Base-by-base conservation (phyloP, 2,888 invertebrate genomes). In the Choreutis nemorana region DNA sequence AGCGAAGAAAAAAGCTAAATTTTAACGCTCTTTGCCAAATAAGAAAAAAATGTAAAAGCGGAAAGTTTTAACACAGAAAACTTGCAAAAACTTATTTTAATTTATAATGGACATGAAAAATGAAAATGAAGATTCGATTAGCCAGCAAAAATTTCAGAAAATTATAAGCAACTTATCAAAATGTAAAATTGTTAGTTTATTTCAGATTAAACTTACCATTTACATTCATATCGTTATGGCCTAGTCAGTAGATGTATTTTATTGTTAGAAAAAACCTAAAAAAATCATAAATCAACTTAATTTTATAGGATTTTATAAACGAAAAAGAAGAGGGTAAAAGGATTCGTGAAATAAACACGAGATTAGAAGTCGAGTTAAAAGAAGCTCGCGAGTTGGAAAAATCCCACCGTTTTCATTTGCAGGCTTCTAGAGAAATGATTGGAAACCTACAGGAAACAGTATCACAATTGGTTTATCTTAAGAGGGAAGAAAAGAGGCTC, bases 361-460 rank as follows among this genome's bases (percentile, higher is more conserved):
- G 61, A 45, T 43, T 77, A 31, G 63, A 67, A 48, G 31, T 54
- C 3, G 73, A 77, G 42, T 36, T 79, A 21, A 61, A 55, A 43
- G 66, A 72, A 45, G 40, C 58, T 2, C 55, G 60, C 4, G 75
- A 79, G 42, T 46, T 66, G 28, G 75, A 73, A 48, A 75, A 77
- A 37, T 67, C 71, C 0, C 72, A 77, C 42, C 64, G 73, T 5
- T 71, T 63, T 35, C 73, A 75, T 45, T 55, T 77, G 37, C 40
- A 63, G 29, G 56, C 58, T 7, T 70, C 73, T 12, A 57, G 75
- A 13, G 75, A 77, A 54, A 77, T 78, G 68, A 71, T 78, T 20
- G 68, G 51, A 6, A 72, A 66, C 34, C 50, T 78, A 2, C 78
- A 78, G 39, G 72, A 78, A 31, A 77, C 73, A 3, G 65, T 77